These are phyloP conservation scores for Montipora foliosa DNA, from an alignment of 64 coral and sea anemone species.

Conservation along the genomic window DNA sequence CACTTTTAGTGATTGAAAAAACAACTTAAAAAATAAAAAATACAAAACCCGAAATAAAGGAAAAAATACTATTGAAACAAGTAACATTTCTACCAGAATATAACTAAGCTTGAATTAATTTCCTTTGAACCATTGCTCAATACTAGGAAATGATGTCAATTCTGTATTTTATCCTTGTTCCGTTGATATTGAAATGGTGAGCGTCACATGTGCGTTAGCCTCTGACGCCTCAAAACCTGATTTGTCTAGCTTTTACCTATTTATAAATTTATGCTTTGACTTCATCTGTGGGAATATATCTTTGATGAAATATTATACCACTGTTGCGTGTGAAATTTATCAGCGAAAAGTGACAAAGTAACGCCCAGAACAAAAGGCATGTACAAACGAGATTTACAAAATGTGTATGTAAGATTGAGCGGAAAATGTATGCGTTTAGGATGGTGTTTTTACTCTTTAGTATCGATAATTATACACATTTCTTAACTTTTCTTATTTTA, in stretches of 20 bases:
- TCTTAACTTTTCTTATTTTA: slow-evolving; percentile 56
- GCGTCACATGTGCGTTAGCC: slow-evolving; percentile 27
- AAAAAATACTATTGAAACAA: slow-evolving; percentile 27
- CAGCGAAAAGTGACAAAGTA: slow-evolving; percentile 49
- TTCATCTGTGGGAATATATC: slow-evolving; percentile 59
- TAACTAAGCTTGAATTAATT: slow-evolving; percentile 55
- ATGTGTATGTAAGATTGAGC: slow-evolving; percentile 31
- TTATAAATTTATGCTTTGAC: slow-evolving; percentile 63
- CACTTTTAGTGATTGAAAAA: slow-evolving; percentile 48
- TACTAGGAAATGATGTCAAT: slow-evolving; percentile 48
- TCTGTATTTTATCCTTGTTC: slow-evolving; percentile 37
- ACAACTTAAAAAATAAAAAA: slow-evolving; percentile 16
- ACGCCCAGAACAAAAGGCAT: slow-evolving; percentile 29
- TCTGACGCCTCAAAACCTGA: slow-evolving; percentile 31
- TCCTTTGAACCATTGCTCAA: slow-evolving; percentile 31
- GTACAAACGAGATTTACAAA: slow-evolving; percentile 34
- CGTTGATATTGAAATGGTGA: slow-evolving; percentile 23
- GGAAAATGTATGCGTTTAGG: slow-evolving; percentile 34
- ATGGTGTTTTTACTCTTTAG: slow-evolving; percentile 38
- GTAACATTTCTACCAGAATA: slow-evolving; percentile 46
- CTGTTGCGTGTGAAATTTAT: slow-evolving; percentile 57
- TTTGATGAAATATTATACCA: slow-evolving; percentile 46
- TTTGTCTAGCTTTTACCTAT: slow-evolving; percentile 50
- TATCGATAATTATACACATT: slow-evolving; percentile 56
- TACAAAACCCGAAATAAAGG: background rate